phyloP scores from a whole-genome alignment of 92 coral and sea anemone species.

The Zoanthus solanderi region DNA sequence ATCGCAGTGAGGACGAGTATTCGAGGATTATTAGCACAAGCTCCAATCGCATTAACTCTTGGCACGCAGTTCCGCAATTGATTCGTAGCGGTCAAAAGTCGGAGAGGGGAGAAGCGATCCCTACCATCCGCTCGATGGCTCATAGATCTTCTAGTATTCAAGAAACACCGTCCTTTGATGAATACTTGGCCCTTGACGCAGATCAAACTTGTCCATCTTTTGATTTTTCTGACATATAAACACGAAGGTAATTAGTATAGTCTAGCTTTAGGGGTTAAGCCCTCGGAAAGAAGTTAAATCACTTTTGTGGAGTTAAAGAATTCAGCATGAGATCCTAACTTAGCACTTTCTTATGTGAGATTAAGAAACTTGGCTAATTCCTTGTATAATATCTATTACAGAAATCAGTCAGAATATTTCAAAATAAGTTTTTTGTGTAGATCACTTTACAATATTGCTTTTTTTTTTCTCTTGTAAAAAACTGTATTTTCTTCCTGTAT shows the following conservation, averaged over 20 bases:
- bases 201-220: slow-evolving; percentile 99
- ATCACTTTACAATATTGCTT: too few species aligned
- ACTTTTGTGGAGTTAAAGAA: neutral
- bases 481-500: too few species aligned
- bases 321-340: too few species aligned
- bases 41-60: slow-evolving; percentile 49
- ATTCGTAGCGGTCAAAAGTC: slow-evolving; percentile 40
- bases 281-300: neutral
- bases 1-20: slow-evolving; percentile 15
- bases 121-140: slow-evolving; percentile 62
- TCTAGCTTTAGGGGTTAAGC: neutral
- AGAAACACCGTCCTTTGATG: slow-evolving; percentile 96
- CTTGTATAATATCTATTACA: too few species aligned
- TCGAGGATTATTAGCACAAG: slow-evolving; percentile 32
- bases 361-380: too few species aligned
- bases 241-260: neutral
- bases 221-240: slow-evolving; percentile 93
- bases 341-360: too few species aligned
- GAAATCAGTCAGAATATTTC: too few species aligned
- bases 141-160: slow-evolving; percentile 63
- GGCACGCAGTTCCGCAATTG: slow-evolving; percentile 75
- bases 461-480: too few species aligned
- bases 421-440: too few species aligned
- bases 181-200: slow-evolving; percentile 91
- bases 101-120: slow-evolving; percentile 67